Conservation (phyloP, 2,113 vertebrate genomes). For the Ascaphus truei region DNA sequence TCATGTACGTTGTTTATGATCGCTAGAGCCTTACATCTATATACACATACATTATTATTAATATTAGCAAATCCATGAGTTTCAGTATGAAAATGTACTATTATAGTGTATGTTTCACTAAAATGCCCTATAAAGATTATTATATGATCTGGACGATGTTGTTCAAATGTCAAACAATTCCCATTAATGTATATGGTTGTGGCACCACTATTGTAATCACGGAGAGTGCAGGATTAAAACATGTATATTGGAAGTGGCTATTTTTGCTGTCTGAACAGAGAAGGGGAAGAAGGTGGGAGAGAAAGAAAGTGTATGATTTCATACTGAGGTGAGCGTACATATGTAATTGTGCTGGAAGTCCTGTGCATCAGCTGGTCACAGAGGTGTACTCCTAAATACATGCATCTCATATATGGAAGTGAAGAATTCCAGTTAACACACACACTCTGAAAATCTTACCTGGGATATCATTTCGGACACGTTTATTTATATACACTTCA, state of each 20-base stretch:
- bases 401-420: too few relatives aligned
- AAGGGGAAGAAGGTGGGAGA: not conserved
- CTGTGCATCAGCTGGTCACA: conserved; percentile 6
- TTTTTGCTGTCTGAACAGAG: not conserved
- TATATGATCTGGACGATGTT: not conserved
- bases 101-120: too few relatives aligned
- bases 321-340: conserved; percentile 2
- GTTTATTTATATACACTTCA: too few relatives aligned
- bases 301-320: not conserved
- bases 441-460: too few relatives aligned
- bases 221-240: not conserved
- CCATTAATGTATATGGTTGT: not conserved
- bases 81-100: too few relatives aligned
- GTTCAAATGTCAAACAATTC: not conserved
- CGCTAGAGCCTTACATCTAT: too few relatives aligned
- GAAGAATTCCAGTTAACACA: not conserved
- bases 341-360: not conserved
- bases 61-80: too few relatives aligned
- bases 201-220: not conserved
- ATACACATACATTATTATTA: too few relatives aligned
- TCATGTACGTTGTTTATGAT: too few relatives aligned
- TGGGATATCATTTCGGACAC: too few relatives aligned
- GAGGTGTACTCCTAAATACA: not conserved
- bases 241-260: not conserved
- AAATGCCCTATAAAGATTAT: too few relatives aligned